phyloP scores from a whole-genome alignment of 2,797 vertebrate species.

The Mus spretus region DNA sequence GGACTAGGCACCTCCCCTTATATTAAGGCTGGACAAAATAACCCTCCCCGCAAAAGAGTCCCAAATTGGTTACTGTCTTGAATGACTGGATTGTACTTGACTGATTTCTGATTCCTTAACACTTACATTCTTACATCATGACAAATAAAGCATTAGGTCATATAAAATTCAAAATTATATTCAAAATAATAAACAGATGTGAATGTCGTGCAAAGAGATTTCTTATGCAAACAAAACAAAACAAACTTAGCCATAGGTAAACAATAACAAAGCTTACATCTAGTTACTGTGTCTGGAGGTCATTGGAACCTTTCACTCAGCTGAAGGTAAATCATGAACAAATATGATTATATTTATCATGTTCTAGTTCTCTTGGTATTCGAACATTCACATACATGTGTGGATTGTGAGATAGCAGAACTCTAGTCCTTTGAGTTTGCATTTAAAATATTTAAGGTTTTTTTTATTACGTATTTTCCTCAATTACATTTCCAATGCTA shows the following conservation, averaged over 20 bases:
- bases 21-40: too few species aligned
- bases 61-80: too few species aligned
- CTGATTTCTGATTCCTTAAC: too few species aligned
- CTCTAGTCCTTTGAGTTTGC: background rate
- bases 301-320: background rate
- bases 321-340: background rate
- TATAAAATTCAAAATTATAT: too few species aligned
- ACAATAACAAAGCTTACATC: background rate
- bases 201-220: background rate
- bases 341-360: background rate
- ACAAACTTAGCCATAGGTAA: slow-evolving; percentile 19
- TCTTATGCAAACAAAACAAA: background rate
- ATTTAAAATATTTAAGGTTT: background rate
- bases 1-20: too few species aligned
- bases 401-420: background rate
- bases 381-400: background rate
- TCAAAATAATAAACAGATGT: too few species aligned
- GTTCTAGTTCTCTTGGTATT: background rate
- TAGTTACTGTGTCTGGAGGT: background rate
- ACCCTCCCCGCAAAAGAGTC: too few species aligned
- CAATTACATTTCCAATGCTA: too few species aligned
- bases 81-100: too few species aligned
- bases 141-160: too few species aligned
- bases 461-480: too few species aligned
- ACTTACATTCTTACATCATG: too few species aligned